Evolutionary conservation across 1,140 invertebrate species (phyloP), one percentile per base, ranked within the genome.

Genomic region (Pogonus chalceus): DNA sequence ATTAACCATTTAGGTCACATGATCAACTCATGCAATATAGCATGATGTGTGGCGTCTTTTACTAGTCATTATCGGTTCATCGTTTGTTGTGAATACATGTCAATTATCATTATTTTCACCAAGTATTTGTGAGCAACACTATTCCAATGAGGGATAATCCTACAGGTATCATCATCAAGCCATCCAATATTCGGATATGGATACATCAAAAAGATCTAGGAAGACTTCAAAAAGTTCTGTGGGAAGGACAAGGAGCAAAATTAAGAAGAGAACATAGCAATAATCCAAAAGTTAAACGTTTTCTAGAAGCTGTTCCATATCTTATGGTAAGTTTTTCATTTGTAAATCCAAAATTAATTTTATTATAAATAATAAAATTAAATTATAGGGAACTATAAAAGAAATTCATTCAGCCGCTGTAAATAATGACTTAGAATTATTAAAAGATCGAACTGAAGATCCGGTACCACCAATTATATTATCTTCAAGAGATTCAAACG

Each of bases 111-210:
- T 31, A 48, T 20, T 16, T 26, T 55, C 21, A 14, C 53, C 1
- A 23, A 31, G 24, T 51, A 26, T 1, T 35, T n/a, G n/a, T n/a
- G n/a, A n/a, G n/a, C n/a, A n/a, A 12, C 9, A 18, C 37, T 49
- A 49, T 23, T 7, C 31, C 51, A 4, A 43, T 43, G 37, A 43
- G 18, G 18, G 37, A 18, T 43, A 12, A 43, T 43, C 18, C 60
- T 53, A 18, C 67, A 82, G 84, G 71, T 67, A 71, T 86, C 62
- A 82, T 83, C 62, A 81, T 87, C 60, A 89, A 88, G 63, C 82
- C 86, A 26, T 85, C 90, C 37, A 92, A 91, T 62, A 91, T 94
- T 56, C 76, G 89, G 55, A 90, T 91, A 72, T 94, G 90, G 90
- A 92, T 93, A 57, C 88, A 92, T 66, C 90, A 92, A 65, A 79